These are phyloP conservation scores for Liolophura sinensis DNA, from an alignment of 1,140 invertebrate genomes.

Conservation along the genomic window DNA sequence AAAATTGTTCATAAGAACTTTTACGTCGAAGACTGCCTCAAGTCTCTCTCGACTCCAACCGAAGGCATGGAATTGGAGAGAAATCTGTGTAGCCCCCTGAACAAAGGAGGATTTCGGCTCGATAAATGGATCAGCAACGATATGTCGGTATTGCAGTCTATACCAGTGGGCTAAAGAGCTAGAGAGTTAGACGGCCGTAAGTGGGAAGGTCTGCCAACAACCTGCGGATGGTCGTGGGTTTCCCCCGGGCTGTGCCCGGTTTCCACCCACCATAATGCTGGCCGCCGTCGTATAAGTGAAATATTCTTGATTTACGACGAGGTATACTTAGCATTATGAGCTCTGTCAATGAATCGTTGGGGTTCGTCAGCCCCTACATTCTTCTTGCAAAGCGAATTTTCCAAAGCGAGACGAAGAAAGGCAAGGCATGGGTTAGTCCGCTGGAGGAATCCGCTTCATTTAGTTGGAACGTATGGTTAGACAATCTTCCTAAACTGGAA, in stretches of 20 bases:
- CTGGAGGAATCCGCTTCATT: not conserved
- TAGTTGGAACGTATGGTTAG: not conserved
- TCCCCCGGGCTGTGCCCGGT: no score
- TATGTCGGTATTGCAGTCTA: not conserved
- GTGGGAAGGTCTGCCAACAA: no score
- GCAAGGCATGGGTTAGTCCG: constrained; percentile 1
- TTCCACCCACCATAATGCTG: no score
- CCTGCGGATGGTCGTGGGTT: no score
- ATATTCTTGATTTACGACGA: not conserved
- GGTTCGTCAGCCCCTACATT: not conserved
- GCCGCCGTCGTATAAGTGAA: no score
- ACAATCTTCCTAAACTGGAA: not conserved
- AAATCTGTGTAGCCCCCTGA: constrained; percentile 2
- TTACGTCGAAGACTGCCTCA: constrained; percentile 7
- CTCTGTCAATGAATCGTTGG: constrained; percentile 9
- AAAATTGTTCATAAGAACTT: constrained; percentile 1
- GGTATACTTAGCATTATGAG: constrained; percentile 4
- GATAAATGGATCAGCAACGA: constrained; percentile 9
- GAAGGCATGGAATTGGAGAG: not conserved
- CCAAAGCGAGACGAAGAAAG: not conserved
- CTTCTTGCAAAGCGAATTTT: constrained; percentile 3
- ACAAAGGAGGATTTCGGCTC: constrained; percentile 1
- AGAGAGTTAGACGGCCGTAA: not conserved
- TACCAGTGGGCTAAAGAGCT: constrained; percentile 1
- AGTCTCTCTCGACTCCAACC: not conserved